Base-by-base conservation (phyloP, 2,113 vertebrate genomes). In the Lates calcarifer region DNA sequence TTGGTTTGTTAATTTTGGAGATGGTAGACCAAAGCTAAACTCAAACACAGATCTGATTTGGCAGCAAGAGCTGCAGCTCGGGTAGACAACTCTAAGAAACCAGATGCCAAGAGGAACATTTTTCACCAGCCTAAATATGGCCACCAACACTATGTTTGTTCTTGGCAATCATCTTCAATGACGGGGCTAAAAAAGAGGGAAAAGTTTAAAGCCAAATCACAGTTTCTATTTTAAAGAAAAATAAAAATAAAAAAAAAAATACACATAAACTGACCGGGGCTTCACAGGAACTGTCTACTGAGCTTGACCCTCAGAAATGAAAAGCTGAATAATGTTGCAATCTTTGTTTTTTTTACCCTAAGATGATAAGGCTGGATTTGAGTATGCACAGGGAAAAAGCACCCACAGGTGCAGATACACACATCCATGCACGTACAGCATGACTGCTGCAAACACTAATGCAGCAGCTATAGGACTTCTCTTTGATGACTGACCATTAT, bases 1-100 rank as follows among this genome's bases (percentile, higher is more conserved):
- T 39, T 75, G 72, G 26, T 66, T 89, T 74, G 76, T 78, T 88
- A 14, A 83, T 72, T 86, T 74, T 80, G 82, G 81, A 84, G n/a
- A 81, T 26, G 86, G 81, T 45, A 62, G 29, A 88, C 79, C 76
- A 67, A 63, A 78, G 72, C 78, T 83, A 56, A 64, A 83, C 68
- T 53, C 43, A 69, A 77, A 71, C 18, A 28, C 12, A 24, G 24
- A 63, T 76, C 33, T 72, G 77, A 55, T 45, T 70, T 57, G 43
- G 61, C 49, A 29, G 61, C 28, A 56, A 77, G 77, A 89, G 43
- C 31, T 65, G 65, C 29, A 67, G 61, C 66, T 72, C 77, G 63
- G 69, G 33, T 26, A 24, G 58, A 88, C 22, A 47, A 43, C 58
- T 77, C 31, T 7, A 26, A 15, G n/a, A 82, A 88, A 67, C 60